Evolutionary conservation across 2,797 vertebrate species (phyloP), one percentile per base, ranked within the genome.

Genomic region (Darevskia nairensis): DNA sequence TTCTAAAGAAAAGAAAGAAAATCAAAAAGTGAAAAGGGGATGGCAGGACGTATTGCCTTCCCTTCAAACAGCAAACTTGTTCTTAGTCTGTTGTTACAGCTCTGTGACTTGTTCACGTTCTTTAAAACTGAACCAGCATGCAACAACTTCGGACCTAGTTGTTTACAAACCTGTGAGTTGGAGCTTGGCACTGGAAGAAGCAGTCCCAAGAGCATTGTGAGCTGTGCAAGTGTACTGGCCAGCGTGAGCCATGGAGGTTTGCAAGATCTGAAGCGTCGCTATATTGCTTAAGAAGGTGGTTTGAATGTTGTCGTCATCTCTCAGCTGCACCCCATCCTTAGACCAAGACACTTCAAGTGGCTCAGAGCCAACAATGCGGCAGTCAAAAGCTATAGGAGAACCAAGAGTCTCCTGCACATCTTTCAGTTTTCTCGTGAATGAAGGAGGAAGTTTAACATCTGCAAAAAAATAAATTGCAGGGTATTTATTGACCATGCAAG

Each of bases 161-260:
- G 89, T 29, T 50, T 85, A 96, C 97, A 96, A 94, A 98, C 99
- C 98, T 98, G 97, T 97, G n/a, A 99, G 97, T 29, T 98, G 96
- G 91, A 99, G 98, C 88, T 98, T 99, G 89, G 98, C 98, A 84
- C 98, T 98, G 92, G 98, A 98, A 91, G 98, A 98, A 23, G 98
- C 97, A 0, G 97, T 97, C 50, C 99, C 99, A 64, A 99, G 98
- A 89, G 98, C 97, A 17, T 99, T 99, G 15, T 98, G 94, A 88
- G 98, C 98, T 90, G 98, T 98, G 91, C 99, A 99, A 85, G 97
- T 98, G 76, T 99, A 99, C 79, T 97, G 97, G 79, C 98, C 99
- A 61, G 97, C 92, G 17, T 99, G 97, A 89, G 92, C 91, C 39
- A 96, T 96, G 88, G 97, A 97, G 91, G 98, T 98, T 86, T 96